Percentiles rank a stretch among this genome's conserved stretches.
Evolutionary conservation across 2,113 vertebrate species (phyloP).

Genomic region (Heterocephalus glaber): DNA sequence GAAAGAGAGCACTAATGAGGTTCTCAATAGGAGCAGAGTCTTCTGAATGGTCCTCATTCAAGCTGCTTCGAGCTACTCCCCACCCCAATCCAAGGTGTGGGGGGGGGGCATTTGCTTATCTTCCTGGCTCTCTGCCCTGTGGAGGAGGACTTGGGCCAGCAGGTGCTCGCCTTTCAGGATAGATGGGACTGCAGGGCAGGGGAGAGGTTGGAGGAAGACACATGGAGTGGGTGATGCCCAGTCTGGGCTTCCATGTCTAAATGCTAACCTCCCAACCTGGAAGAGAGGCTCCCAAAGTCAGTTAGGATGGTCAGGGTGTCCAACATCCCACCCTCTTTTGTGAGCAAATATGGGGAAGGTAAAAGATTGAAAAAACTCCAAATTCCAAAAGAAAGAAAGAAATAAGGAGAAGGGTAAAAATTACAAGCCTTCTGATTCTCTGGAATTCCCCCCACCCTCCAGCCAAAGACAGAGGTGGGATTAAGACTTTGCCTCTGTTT

Average conservation of each 20-base stretch:
- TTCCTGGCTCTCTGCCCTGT: not conserved
- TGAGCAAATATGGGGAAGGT: not conserved
- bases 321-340: not conserved
- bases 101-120: not conserved
- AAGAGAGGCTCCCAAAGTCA: not conserved
- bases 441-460: not conserved
- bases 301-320: not conserved
- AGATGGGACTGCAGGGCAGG: slow-evolving; percentile 24
- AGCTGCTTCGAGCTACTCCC: not conserved
- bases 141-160: slow-evolving; percentile 29
- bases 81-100: not conserved
- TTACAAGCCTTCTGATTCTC: not conserved
- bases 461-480: slow-evolving; percentile 2
- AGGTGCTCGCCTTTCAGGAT: not conserved
- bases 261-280: not conserved
- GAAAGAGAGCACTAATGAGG: not conserved
- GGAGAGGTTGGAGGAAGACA: not conserved
- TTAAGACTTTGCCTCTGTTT: slow-evolving; percentile 13
- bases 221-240: not conserved
- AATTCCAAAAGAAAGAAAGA: not conserved
- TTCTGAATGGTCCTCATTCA: not conserved
- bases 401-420: not conserved
- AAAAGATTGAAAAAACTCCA: not conserved
- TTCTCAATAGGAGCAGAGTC: not conserved
- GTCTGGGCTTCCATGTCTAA: not conserved